Conservation (phyloP, 2,888 invertebrate species). For the Melinopterus prodromus region DNA sequence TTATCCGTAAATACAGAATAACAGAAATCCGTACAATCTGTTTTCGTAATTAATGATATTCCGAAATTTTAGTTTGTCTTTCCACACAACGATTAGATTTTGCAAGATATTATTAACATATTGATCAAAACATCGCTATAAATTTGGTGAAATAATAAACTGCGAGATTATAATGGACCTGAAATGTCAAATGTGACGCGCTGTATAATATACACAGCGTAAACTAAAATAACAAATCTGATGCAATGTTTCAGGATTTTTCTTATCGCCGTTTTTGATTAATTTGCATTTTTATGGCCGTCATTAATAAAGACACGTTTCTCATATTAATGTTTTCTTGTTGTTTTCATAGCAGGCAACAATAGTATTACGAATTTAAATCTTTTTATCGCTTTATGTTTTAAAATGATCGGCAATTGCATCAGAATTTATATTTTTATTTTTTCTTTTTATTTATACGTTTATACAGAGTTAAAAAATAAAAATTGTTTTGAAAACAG, state of each 20-base stretch:
- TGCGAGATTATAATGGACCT: neutral
- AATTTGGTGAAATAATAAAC: neutral
- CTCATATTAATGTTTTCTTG: neutral
- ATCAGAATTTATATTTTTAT: no score
- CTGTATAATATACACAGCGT: neutral
- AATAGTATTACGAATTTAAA: neutral
- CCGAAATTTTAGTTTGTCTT: neutral
- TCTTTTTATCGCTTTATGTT: no score
- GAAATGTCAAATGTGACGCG: neutral
- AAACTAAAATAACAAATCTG: slow-evolving; percentile 4
- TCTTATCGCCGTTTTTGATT: neutral
- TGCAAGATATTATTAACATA: slow-evolving; percentile 4
- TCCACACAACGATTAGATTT: neutral
- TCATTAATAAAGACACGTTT: neutral
- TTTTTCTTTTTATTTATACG: no score
- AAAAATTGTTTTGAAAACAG: no score
- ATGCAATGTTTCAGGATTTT: neutral
- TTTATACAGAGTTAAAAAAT: no score
- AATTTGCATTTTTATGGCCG: neutral
- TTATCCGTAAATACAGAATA: neutral
- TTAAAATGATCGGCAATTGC: no score
- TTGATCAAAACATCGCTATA: slow-evolving; percentile 4
- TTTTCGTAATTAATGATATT: no score
- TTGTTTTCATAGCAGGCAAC: neutral
- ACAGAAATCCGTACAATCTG: neutral